Evolutionary conservation across 2,113 vertebrate species (phyloP).

Genomic region (Actenoides lindsayi): DNA sequence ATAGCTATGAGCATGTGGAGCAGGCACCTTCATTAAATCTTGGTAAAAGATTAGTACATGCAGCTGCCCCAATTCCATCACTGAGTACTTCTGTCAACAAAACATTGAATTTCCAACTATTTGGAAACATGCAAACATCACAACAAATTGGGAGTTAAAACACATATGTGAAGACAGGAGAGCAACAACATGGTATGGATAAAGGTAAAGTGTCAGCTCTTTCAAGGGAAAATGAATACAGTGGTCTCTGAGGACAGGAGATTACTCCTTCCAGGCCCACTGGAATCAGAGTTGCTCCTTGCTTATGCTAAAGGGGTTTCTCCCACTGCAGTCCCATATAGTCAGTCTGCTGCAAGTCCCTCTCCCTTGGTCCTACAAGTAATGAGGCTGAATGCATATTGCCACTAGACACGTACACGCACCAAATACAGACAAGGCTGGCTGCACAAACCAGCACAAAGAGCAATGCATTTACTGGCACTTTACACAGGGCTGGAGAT

Average conservation of each 20-base stretch:
- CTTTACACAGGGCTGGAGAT: not conserved
- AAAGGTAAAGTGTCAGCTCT: not conserved
- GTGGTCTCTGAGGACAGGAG: not conserved
- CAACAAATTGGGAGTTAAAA: not conserved
- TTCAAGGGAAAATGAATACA: not conserved
- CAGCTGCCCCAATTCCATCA: not conserved
- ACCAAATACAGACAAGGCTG: not conserved
- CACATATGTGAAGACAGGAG: not conserved
- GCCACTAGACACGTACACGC: not conserved
- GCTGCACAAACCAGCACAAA: not conserved
- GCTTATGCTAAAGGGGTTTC: not conserved
- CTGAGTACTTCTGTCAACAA: not conserved
- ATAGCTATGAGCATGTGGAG: not conserved
- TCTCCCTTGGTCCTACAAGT: not conserved
- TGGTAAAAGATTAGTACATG: not conserved
- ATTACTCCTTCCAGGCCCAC: not conserved
- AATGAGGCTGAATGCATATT: accelerated
- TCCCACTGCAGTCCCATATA: not conserved
- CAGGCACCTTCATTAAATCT: not conserved
- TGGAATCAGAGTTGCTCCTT: not conserved
- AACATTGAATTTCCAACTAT: not conserved
- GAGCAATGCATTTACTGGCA: not conserved
- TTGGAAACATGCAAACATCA: not conserved
- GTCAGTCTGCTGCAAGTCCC: not conserved
- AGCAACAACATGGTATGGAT: not conserved